A percentile compares a stretch with the other conserved stretches of the same genome.
Conservation (phyloP, 2,113 vertebrate species). For the Chinchilla lanigera region DNA sequence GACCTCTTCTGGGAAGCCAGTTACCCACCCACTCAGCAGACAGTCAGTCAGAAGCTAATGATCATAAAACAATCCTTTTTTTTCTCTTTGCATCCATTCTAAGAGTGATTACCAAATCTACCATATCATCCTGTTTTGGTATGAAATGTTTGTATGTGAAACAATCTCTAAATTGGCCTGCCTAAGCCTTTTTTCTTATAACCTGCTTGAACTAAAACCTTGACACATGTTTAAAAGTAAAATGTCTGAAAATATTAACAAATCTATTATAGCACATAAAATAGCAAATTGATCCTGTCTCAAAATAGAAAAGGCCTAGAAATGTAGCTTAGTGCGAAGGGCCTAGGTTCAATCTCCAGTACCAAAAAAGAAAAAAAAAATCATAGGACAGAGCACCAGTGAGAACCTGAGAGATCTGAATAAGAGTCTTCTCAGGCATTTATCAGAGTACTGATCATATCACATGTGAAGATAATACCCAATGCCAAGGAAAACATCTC, state of each 20-base stretch:
- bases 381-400: neutral
- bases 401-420: neutral
- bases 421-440: neutral
- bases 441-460: neutral
- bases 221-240: constrained; percentile 26
- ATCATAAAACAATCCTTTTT: constrained; percentile 67
- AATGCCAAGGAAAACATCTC: neutral
- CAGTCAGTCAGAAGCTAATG: constrained; percentile 71
- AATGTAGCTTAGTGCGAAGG: neutral
- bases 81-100: constrained; percentile 23
- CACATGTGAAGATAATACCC: neutral
- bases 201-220: constrained; percentile 58
- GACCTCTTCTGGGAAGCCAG: constrained; percentile 80
- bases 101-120: constrained; percentile 68
- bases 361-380: neutral
- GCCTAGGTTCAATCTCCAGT: neutral
- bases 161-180: constrained; percentile 6
- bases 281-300: neutral
- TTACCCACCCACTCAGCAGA: constrained; percentile 77
- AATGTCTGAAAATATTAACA: neutral
- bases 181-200: constrained; percentile 10
- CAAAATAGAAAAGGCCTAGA: neutral
- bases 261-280: neutral
- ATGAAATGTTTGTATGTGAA: constrained; percentile 25
- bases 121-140: constrained; percentile 54